Evolutionary conservation across 1,140 invertebrate genomes (phyloP).

Genomic region (Drosophila ambigua): DNA sequence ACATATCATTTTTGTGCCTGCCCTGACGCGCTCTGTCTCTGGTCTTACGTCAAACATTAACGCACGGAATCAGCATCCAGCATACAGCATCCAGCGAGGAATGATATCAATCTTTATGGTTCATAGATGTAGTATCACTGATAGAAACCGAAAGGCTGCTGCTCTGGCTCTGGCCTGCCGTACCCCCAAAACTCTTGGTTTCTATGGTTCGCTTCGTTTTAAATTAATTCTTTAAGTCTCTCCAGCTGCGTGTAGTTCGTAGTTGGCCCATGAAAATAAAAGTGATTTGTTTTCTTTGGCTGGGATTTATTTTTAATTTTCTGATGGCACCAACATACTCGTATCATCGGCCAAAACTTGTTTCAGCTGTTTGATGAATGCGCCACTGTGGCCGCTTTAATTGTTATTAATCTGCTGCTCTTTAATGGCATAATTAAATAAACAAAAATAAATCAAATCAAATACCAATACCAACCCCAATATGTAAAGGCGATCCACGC

Average conservation of each 20-base stretch:
- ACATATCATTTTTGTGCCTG: constrained; percentile 3
- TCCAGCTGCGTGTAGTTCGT: constrained; percentile 33
- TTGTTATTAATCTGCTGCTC: constrained; percentile 73
- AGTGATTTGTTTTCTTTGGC: constrained; percentile 68
- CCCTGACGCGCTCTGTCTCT: too few species aligned
- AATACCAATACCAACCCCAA: constrained; percentile 26
- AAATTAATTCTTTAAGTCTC: constrained; percentile 53
- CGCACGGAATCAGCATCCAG: constrained; percentile 37
- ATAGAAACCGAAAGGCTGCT: constrained; percentile 66
- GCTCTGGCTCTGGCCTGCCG: background rate
- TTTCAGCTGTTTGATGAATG: constrained; percentile 61
- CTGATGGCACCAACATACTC: constrained; percentile 24
- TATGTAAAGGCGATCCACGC: constrained; percentile 50
- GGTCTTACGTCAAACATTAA: constrained; percentile 52
- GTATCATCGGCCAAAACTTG: constrained; percentile 39
- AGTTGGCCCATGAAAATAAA: constrained; percentile 69
- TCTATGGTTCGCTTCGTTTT: constrained; percentile 30
- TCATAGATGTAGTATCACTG: constrained; percentile 42
- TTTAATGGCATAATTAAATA: constrained; percentile 74
- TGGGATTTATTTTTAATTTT: constrained; percentile 19
- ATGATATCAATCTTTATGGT: constrained; percentile 78
- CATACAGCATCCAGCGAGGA: constrained; percentile 26
- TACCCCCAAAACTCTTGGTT: constrained; percentile 51
- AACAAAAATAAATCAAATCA: background rate
- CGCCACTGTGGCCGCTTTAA: constrained; percentile 48